Evolutionary conservation across 2,888 invertebrate genomes (phyloP), one percentile per base, ranked within the genome.

Genomic region (Stenolophus ochropezus): DNA sequence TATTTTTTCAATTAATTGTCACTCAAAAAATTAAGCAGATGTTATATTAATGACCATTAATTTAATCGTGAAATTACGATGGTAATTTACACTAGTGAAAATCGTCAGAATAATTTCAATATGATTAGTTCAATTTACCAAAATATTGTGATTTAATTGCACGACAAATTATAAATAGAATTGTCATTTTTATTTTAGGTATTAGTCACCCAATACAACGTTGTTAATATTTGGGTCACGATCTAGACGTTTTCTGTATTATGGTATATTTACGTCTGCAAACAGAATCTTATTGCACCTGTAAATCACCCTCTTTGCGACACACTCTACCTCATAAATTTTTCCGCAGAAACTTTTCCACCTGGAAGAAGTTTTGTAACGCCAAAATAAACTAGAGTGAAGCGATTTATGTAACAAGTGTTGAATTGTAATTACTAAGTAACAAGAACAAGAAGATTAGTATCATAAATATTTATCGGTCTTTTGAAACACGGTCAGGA

Each of bases 401-500:
- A n/a, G n/a, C n/a, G n/a, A n/a, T n/a, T 69, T 69, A 69, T 69
- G 18, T 33, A 69, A 69, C 20, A 33, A 69, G 8, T 69, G 18
- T 69, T 69, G 33, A 33, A 69, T 69, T 18, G 33, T 69, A 69
- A 69, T 69, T 69, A 69, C 6, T 18, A 8, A 33, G 33, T 69
- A 11, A 69, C 33, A 33, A 14, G 23, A 61, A 61, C 61, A 23
- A 25, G 61, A 61, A 61, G 25, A 61, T 61, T 61, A 25, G 33
- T 69, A 33, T 33, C 33, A 33, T 69, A 69, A 69, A 69, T 69
- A 33, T 69, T 33, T 33, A 69, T 33, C 65, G 33, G 18, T 42
- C 33, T 69, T 69, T 69, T 69, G 65, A 42, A 69, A 69, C 18
- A 4, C 11, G 23, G 23, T 25, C 61, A 69, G 65, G 65, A 69